Evolutionary conservation across 1,140 invertebrate species (phyloP), one percentile per base, ranked within the genome.

Genomic region (Drosophila sp.): DNA sequence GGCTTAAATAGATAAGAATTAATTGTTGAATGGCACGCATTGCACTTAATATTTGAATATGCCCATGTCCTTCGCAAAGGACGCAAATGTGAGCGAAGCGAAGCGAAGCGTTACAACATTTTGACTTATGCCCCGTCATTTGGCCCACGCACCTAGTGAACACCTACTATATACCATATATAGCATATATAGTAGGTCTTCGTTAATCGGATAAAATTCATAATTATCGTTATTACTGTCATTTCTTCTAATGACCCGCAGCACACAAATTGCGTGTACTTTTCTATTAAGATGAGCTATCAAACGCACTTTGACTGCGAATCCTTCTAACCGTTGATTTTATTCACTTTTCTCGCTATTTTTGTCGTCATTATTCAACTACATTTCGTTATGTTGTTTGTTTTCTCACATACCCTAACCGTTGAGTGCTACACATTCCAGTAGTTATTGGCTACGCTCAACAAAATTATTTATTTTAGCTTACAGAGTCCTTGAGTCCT

Each of bases 211-310:
- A 90, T 90, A 90, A 90, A 90, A 90, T 90, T 90, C 89, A 90
- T 90, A 90, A 90, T 90, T 90, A 90, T 90, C 78, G 89, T 90
- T 90, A 90, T 90, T 90, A 90, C 89, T 90, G 89, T 90, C 89
- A 90, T 90, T 90, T 77, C 50, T 89, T 90, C 76, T 89, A 89
- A 89, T 89, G 84, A 89, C 84, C 57, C 64, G 40, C 46, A 36
- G 41, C 62, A 50, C 73, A 78, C 69, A 77, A 82, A 76, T 90
- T 90, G 89, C 89, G 89, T 90, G 89, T 90, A 84, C 76, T 86
- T 90, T 89, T 81, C 89, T 90, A 90, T 90, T 90, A 90, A 84
- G 89, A 90, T 90, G 89, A 89, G 76, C 82, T 90, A 90, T 90
- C 77, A 90, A 89, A 80, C 83, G 80, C 87, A 90, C 70, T 89